Evolutionary conservation across 1,140 invertebrate genomes (phyloP), one percentile per base, ranked within the genome.

Genomic region (Bombus picipes): DNA sequence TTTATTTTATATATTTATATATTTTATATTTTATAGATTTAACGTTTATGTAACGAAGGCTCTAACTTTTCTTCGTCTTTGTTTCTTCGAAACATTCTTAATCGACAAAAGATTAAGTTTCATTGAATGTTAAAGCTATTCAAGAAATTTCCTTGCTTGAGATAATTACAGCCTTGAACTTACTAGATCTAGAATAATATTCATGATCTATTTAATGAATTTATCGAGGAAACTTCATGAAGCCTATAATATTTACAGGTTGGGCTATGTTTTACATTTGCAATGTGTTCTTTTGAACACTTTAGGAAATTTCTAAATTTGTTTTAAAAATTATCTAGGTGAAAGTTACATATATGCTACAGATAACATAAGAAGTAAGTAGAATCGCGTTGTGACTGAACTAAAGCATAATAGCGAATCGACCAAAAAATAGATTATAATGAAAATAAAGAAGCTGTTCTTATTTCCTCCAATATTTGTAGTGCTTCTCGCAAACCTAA

Each of bases 191-290:
- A 65, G 39, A 39, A 37, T 78, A 59, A 73, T 25, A 43, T 59
- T 12, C 10, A 37, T 8, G 39, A 62, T 73, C 37, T 81, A 73
- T 59, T 82, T 43, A 74, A 34, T 22, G n/a, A 74, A 37, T 74
- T 82, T 43, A 47, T 9, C n/a, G 66, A 83, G 18, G 32, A 70
- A 78, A 43, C 71, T 83, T 47, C 22, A 77, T 37, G 39, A 70
- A 59, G 37, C 22, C 43, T 70, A 43, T 47, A 70, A 80, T 70
- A 70, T 70, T 80, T 70, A 80, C 65, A 70, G 34, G 32, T 53
- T 53, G 41, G 62, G 70, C 78, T 34, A 0, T 62, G 59, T 62
- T n/a, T 62, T 28, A 4, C 59, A n/a, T 53, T 43, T 70, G 62
- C 65, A 32, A 70, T 32, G n/a, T 34, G n/a, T 34, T 81, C 37